These are phyloP conservation scores for Pipistrellus pipistrellus DNA, from an alignment of 2,797 vertebrate species.

Conservation along the genomic window DNA sequence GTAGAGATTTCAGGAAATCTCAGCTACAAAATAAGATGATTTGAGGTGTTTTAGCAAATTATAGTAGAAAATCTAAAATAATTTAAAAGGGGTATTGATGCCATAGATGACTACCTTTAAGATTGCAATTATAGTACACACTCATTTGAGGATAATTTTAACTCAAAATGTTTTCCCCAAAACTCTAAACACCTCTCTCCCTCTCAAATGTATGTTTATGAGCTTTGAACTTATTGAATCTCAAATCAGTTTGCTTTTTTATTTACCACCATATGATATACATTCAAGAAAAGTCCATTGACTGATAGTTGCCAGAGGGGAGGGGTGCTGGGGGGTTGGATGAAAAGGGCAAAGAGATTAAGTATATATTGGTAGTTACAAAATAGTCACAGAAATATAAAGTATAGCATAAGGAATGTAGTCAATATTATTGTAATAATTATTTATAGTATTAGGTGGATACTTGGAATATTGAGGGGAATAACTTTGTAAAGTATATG, in stretches of 20 bases:
- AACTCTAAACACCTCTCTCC: background rate
- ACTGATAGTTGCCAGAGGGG: background rate
- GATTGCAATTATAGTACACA: slow-evolving; percentile 48
- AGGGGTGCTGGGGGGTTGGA: background rate
- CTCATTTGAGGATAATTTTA: slow-evolving; percentile 62
- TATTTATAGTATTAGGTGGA: background rate
- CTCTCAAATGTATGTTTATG: slow-evolving; percentile 27
- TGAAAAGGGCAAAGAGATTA: background rate
- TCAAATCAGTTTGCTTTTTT: slow-evolving; percentile 35
- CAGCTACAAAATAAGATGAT: slow-evolving; percentile 58
- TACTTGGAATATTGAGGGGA: background rate
- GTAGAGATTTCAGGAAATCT: slow-evolving; percentile 65
- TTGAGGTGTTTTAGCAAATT: slow-evolving; percentile 56
- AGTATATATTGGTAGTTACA: background rate
- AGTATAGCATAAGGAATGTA: background rate
- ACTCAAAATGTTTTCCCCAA: slow-evolving; percentile 50
- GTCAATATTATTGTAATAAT: background rate
- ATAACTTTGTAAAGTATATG: background rate
- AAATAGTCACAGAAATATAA: background rate
- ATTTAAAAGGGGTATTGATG: slow-evolving; percentile 67
- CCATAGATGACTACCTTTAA: slow-evolving; percentile 60
- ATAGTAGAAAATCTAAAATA: slow-evolving; percentile 62
- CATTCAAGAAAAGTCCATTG: slow-evolving; percentile 24
- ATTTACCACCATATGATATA: slow-evolving; percentile 30
- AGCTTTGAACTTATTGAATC: slow-evolving; percentile 50